phyloP scores from a whole-genome alignment of 2,888 invertebrate genomes.

The Thera obeliscata region DNA sequence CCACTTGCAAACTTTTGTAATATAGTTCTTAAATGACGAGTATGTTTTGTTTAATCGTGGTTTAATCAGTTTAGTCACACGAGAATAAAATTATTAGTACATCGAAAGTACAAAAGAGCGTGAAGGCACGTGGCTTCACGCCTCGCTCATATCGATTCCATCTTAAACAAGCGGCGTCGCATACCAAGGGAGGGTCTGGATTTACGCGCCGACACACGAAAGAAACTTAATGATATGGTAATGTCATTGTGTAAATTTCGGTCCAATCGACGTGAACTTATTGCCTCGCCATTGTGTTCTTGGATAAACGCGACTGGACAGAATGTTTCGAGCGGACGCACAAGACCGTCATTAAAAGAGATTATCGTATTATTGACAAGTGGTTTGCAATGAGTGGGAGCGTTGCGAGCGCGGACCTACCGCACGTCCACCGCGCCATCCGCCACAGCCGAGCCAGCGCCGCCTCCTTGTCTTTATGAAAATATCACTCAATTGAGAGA shows the following conservation, averaged over 20 bases:
- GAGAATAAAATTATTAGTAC: conserved; percentile 19
- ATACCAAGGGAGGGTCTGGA: conserved; percentile 58
- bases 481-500: conserved; percentile 80
- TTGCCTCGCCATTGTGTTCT: conserved; percentile 35
- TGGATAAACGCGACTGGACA: conserved; percentile 28
- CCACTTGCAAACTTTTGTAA: no score
- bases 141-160: conserved; percentile 66
- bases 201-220: conserved; percentile 46
- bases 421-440: conserved; percentile 47
- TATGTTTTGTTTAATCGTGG: conserved; percentile 10
- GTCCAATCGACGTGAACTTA: conserved; percentile 36
- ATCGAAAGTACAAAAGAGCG: conserved; percentile 53
- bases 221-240: conserved; percentile 43
- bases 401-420: conserved; percentile 63
- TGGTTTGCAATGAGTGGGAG: conserved; percentile 72
- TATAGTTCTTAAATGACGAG: conserved; percentile 1
- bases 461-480: conserved; percentile 67
- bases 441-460: conserved; percentile 53
- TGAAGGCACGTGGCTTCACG: conserved; percentile 71
- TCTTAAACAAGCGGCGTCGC: conserved; percentile 67
- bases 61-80: conserved; percentile 13
- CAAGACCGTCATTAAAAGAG: conserved; percentile 69
- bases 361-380: conserved; percentile 79
- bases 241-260: conserved; percentile 44
- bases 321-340: conserved; percentile 57